phyloP scores from a whole-genome alignment of 2,797 vertebrate genomes.

The Acanthurus lineatus region DNA sequence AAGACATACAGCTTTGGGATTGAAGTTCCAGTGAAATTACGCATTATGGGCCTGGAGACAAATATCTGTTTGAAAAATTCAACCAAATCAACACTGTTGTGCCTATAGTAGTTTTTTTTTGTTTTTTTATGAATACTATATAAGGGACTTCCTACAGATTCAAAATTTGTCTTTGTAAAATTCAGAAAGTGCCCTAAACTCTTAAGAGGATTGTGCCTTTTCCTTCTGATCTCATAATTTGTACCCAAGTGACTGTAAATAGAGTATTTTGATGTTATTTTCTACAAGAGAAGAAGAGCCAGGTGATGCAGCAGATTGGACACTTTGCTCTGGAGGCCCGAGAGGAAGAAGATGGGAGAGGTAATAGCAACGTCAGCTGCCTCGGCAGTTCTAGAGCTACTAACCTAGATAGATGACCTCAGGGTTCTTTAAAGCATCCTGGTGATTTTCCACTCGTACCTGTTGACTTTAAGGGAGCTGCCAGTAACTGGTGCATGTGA shows the following conservation, averaged over 20 bases:
- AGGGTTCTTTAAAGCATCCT: slow-evolving; percentile 59
- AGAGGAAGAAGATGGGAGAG: slow-evolving; percentile 1
- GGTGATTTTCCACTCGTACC: slow-evolving; percentile 36
- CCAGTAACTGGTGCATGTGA: background rate
- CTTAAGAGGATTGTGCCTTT: background rate
- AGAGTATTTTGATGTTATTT: slow-evolving; percentile 20
- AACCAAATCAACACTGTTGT: slow-evolving; percentile 15
- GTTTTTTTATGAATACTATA: slow-evolving; percentile 17
- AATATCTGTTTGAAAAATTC: background rate
- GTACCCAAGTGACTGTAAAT: slow-evolving; percentile 56
- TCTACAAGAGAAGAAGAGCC: background rate
- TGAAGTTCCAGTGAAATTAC: background rate
- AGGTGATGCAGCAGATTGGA: background rate
- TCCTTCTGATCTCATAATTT: background rate
- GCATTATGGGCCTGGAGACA: too few relatives aligned
- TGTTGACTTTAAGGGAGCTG: background rate
- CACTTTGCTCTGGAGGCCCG: background rate
- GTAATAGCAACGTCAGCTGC: slow-evolving; percentile 17
- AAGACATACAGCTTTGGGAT: background rate
- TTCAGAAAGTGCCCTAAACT: background rate
- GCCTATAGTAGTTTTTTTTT: background rate
- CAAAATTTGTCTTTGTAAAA: background rate
- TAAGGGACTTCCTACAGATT: slow-evolving; percentile 13
- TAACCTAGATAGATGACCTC: slow-evolving; percentile 54
- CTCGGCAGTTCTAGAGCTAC: slow-evolving; percentile 2